phyloP scores from a whole-genome alignment of 1,140 invertebrate genomes.

The Globodera rostochiensis region DNA sequence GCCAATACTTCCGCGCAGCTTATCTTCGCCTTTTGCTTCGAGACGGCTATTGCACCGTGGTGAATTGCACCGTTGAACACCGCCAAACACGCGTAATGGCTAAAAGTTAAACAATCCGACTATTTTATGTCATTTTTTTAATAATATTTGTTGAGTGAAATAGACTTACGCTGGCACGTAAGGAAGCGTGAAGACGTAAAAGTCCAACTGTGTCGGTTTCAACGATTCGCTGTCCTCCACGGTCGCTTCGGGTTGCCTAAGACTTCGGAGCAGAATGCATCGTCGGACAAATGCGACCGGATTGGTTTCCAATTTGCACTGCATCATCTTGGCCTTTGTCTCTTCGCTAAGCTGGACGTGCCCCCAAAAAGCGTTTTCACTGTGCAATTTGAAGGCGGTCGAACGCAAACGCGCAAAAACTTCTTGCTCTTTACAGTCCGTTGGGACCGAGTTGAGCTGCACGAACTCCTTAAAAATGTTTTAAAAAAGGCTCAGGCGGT shows the following conservation, averaged over 20 bases:
- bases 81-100: constrained; percentile 13
- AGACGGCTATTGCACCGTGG: constrained; percentile 11
- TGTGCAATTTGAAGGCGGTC: constrained; percentile 3
- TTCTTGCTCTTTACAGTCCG: not conserved
- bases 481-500: not conserved
- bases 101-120: constrained; percentile 2
- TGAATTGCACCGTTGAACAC: not conserved
- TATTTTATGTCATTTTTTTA: no score
- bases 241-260: not conserved
- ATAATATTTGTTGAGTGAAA: not conserved
- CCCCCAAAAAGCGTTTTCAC: not conserved
- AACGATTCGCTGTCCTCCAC: not conserved
- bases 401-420: not conserved
- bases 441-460: not conserved
- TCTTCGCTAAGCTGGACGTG: not conserved
- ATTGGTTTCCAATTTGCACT: constrained; percentile 20
- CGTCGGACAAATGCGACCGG: not conserved
- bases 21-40: constrained; percentile 15
- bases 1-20: constrained; percentile 7
- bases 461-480: not conserved
- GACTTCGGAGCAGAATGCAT: not conserved
- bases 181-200: constrained; percentile 7
- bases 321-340: constrained; percentile 14
- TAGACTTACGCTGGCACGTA: constrained; percentile 9
- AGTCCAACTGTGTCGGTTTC: not conserved